Evolutionary conservation across 2,888 invertebrate species (phyloP).

Genomic region (Phanerotoma sp.): DNA sequence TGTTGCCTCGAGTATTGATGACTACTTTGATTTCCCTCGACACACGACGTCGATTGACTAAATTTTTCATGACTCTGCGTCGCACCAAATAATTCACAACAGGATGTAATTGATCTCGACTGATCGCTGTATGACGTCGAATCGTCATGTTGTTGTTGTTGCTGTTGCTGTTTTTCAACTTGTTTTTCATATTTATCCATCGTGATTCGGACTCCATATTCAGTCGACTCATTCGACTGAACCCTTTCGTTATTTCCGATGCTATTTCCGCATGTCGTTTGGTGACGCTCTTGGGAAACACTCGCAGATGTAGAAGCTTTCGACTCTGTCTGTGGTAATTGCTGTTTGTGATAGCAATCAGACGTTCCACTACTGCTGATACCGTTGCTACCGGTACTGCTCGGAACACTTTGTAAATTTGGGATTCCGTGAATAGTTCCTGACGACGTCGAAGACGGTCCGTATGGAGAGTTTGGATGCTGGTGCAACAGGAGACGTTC

Average conservation of each 20-base stretch:
- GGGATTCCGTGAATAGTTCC: conserved; percentile 48
- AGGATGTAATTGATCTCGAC: conserved; percentile 36
- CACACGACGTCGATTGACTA: conserved; percentile 34
- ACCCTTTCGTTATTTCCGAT: conserved; percentile 60
- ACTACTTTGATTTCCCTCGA: conserved; percentile 33
- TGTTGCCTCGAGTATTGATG: conserved; percentile 36
- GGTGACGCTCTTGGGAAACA: conserved; percentile 6
- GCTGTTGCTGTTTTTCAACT: conserved; percentile 39
- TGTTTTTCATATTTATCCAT: conserved; percentile 45
- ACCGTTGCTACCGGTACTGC: conserved; percentile 47
- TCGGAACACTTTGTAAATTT: conserved; percentile 49
- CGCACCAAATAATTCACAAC: conserved; percentile 39
- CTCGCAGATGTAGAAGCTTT: conserved; percentile 22
- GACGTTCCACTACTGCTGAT: conserved; percentile 48
- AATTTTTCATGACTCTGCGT: conserved; percentile 40
- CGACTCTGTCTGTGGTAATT: conserved; percentile 60
- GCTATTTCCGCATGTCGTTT: conserved; percentile 53
- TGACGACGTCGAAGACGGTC: conserved; percentile 36
- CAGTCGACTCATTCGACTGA: conserved; percentile 59
- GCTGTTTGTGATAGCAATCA: conserved; percentile 59
- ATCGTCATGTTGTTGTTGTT: conserved; percentile 40
- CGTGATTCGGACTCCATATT: conserved; percentile 40
- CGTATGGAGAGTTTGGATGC: conserved; percentile 52
- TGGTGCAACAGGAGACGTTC: conserved; percentile 57
- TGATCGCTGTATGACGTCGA: conserved; percentile 36